Evolutionary conservation across 30 jellyfish, hydroid and myxozoan genomes (phyloP).

Genomic region (Turritopsis rubra): DNA sequence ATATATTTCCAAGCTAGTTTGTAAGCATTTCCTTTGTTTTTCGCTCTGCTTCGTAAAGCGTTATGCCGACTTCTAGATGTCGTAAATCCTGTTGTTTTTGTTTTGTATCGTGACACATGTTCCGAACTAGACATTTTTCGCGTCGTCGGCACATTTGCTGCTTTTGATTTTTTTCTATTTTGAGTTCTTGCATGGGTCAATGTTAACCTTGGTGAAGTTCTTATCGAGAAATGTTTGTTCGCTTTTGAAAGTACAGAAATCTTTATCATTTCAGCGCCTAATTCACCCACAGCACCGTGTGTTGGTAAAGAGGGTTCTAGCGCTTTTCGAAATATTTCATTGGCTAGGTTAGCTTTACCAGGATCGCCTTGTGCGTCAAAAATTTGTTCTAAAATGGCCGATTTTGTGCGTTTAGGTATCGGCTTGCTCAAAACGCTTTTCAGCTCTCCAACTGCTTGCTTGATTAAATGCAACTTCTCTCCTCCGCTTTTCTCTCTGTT

Average conservation of each 20-base stretch:
- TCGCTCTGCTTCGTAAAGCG: background rate
- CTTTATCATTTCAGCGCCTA: constrained; percentile 35
- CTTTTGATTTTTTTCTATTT: background rate
- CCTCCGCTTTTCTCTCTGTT: background rate
- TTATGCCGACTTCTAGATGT: background rate
- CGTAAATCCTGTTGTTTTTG: background rate
- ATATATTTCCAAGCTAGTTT: background rate
- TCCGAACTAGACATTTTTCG: background rate
- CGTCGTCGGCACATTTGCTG: background rate
- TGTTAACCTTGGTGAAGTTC: background rate
- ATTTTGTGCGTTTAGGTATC: constrained; percentile 17
- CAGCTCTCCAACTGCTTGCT: constrained; percentile 22
- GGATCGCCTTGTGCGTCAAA: constrained; percentile 38
- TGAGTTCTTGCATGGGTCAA: background rate
- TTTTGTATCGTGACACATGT: background rate
- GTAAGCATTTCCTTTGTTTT: background rate
- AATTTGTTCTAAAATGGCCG: background rate
- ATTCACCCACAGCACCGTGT: constrained; percentile 27
- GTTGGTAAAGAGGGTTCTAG: constrained; percentile 24
- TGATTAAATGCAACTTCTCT: background rate
- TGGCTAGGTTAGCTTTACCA: constrained; percentile 15
- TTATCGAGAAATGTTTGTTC: background rate
- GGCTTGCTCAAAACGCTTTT: constrained; percentile 22
- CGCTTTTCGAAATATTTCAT: constrained; percentile 31
- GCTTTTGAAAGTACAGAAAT: constrained; percentile 8